Base-by-base conservation (phyloP, 2,797 vertebrate species). In the Staurois parvus region DNA sequence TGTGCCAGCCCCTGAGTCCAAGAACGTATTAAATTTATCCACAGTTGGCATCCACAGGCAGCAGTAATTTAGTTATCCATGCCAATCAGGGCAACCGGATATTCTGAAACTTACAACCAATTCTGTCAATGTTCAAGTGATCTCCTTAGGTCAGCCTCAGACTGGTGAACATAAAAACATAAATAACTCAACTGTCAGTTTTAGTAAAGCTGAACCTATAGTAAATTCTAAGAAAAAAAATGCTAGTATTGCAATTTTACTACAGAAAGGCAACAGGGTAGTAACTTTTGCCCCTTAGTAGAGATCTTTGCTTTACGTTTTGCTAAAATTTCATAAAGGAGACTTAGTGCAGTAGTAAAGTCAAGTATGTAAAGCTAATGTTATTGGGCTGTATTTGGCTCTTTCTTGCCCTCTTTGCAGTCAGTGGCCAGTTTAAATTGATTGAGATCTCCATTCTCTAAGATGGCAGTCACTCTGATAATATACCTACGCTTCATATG, bases 21-120 rank as follows among this genome's bases (percentile, higher is more conserved):
- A 85, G 76, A 86, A 89, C 84, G 75, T 87, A 86, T 87, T 68
- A 82, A 76, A 88, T 62, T 89, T 30, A 81, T 90, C 88, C 80
- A 75, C 77, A 77, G 42, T 79, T 91, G 89, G 85, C 89, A 90
- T 72, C 72, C 42, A 88, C 73, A 45, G 21, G 87, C 4, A 70
- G 42, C 79, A 90, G 48, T 72, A 89, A 89, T 88, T 79, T 90
- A 83, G 86, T 74, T 59, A 89, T 81, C 69, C 66, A 87, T 90
- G 87, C 64, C 56, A 87, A 79, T 28, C 84, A 84, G 88, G 73
- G 79, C 87, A 90, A 79, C 74, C 24, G 86, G 70, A 85, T 88
- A 91, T 83, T 70, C 30, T 64, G n/a, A 59, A 81, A 29, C 52
- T 24, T 59, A 3, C 48, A 56, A 19, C 52, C 6, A 59, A 9